Percentiles rank a stretch among this genome's conserved stretches.
These are phyloP conservation scores for Tillus elongatus DNA, from an alignment of 2,888 invertebrate species.

Conservation along the genomic window DNA sequence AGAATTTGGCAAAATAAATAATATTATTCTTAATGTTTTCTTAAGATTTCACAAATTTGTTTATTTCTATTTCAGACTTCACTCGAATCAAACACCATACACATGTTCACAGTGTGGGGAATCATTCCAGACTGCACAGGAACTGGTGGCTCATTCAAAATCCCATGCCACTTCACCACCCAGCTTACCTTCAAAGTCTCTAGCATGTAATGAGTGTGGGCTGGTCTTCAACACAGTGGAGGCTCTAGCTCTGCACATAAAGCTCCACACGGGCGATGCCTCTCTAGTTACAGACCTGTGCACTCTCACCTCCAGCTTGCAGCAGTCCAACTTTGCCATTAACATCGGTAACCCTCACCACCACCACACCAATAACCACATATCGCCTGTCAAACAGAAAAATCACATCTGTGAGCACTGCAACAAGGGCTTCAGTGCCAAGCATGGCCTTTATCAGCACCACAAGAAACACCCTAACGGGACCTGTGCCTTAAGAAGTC, in stretches of 20 bases:
- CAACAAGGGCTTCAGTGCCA: constrained; percentile 73
- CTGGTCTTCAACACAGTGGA: constrained; percentile 60
- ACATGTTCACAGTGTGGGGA: constrained; percentile 70
- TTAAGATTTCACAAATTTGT: no score
- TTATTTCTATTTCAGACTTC: constrained; percentile 46
- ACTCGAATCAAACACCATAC: constrained; percentile 65
- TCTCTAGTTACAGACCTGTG: constrained; percentile 73
- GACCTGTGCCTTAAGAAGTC: constrained; percentile 68
- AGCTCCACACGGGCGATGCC: constrained; percentile 71
- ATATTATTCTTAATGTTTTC: no score
- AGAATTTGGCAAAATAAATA: no score
- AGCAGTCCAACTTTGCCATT: constrained; percentile 36
- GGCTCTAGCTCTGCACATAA: constrained; percentile 68
- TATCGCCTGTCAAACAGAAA: constrained; percentile 45
- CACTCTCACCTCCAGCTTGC: constrained; percentile 68
- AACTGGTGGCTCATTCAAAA: constrained; percentile 55
- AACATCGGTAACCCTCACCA: no score
- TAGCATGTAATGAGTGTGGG: constrained; percentile 48
- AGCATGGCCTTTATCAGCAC: constrained; percentile 73
- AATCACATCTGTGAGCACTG: constrained; percentile 72
- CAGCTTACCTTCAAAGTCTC: constrained; percentile 24
- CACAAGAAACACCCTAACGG: constrained; percentile 72
- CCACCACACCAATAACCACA: constrained; percentile 8
- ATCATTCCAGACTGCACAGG: constrained; percentile 62
- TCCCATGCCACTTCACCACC: constrained; percentile 29